Evolutionary conservation across 2,797 vertebrate genomes (phyloP).

Genomic region (Petrocephalus sullivani): DNA sequence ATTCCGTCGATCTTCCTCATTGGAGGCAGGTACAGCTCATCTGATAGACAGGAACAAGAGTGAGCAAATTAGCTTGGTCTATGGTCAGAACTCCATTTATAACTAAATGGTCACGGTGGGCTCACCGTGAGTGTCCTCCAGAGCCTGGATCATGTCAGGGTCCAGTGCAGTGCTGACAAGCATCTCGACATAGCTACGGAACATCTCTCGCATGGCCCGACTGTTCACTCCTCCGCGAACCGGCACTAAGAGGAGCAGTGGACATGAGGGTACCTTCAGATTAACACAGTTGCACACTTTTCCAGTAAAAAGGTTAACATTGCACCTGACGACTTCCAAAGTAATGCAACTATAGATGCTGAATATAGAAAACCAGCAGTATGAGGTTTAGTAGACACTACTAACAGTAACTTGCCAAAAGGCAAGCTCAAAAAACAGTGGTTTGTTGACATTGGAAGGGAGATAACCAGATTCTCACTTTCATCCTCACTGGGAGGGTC

Average conservation of each 20-base stretch:
- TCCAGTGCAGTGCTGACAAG: slow-evolving; percentile 87
- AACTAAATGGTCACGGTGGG: not conserved
- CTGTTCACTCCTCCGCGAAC: slow-evolving; percentile 74
- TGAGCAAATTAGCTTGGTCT: not conserved
- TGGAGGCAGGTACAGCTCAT: slow-evolving; percentile 84
- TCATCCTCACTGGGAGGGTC: slow-evolving; percentile 81
- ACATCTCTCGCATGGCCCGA: slow-evolving; percentile 89
- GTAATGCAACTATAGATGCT: not conserved
- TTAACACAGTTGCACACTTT: not conserved
- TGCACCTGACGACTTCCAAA: not conserved
- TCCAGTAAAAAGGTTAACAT: not conserved
- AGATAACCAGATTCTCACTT: slow-evolving; percentile 47
- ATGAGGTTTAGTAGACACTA: not conserved
- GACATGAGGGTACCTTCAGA: not conserved
- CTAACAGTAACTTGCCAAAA: not conserved
- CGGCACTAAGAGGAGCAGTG: slow-evolving; percentile 49
- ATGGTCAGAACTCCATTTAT: not conserved
- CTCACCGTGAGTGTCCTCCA: slow-evolving; percentile 86
- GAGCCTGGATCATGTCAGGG: slow-evolving; percentile 90
- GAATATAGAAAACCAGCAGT: not conserved
- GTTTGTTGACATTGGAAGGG: not conserved
- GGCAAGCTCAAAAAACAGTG: not conserved
- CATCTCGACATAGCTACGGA: slow-evolving; percentile 91
- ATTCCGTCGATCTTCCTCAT: slow-evolving; percentile 90
- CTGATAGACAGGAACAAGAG: slow-evolving; percentile 45